Evolutionary conservation across 1,140 invertebrate species (phyloP).

Genomic region (Rhagoletis pomonella): DNA sequence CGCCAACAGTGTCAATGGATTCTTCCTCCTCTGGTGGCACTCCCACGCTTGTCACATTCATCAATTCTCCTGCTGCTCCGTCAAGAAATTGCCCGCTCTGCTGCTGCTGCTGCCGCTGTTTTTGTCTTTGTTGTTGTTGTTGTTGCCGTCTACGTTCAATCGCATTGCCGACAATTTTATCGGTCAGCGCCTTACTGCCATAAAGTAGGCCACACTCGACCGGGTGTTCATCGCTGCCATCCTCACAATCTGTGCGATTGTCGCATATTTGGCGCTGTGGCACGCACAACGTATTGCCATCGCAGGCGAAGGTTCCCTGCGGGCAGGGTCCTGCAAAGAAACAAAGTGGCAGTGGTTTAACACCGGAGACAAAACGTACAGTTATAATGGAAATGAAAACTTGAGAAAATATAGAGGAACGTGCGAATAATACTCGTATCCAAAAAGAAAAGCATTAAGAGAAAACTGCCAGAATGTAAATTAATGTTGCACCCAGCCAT

Average conservation of each 20-base stretch:
- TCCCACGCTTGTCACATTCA: slow-evolving; percentile 46
- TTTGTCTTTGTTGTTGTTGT: slow-evolving; percentile 52
- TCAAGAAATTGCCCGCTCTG: not conserved
- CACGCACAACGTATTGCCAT: slow-evolving; percentile 81
- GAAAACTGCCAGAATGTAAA: not conserved
- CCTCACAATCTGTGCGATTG: slow-evolving; percentile 79
- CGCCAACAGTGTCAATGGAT: not conserved
- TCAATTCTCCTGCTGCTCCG: not conserved
- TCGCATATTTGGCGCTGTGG: slow-evolving; percentile 81
- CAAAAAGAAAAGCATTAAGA: not conserved
- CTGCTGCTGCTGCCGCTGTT: slow-evolving; percentile 1
- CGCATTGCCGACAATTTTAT: slow-evolving; percentile 69
- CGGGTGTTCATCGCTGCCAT: slow-evolving; percentile 79
- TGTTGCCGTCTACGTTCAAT: slow-evolving; percentile 67
- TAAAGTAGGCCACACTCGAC: slow-evolving; percentile 70
- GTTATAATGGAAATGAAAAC: not conserved
- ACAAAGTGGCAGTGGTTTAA: not conserved
- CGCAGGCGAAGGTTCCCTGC: slow-evolving; percentile 82
- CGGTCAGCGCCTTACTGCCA: slow-evolving; percentile 69
- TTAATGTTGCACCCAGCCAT: not conserved
- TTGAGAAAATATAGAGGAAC: not conserved
- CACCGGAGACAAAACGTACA: not conserved
- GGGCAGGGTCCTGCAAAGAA: slow-evolving; percentile 76
- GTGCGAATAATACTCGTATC: not conserved
- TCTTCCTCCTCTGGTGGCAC: slow-evolving; percentile 36